A percentile compares a stretch with the other conserved stretches of the same genome.
These are phyloP conservation scores for Epinephelus fuscoguttatus DNA, from an alignment of 2,113 vertebrate species.

Conservation along the genomic window DNA sequence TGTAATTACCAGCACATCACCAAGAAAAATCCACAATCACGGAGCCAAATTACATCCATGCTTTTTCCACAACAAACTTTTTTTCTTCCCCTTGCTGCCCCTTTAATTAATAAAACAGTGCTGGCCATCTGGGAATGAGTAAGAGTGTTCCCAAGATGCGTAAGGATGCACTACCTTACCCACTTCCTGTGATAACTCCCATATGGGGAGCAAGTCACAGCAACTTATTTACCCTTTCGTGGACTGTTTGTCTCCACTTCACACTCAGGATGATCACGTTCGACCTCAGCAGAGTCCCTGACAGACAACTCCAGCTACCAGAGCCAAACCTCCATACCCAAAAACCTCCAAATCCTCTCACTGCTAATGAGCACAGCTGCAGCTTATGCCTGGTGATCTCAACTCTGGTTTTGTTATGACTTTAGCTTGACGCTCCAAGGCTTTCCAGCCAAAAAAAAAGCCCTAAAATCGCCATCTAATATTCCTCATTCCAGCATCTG, in stretches of 20 bases:
- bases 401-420: constrained; percentile 75
- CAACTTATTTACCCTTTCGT: constrained; percentile 61
- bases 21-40: constrained; percentile 73
- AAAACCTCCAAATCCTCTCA: constrained; percentile 64
- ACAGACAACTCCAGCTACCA: constrained; percentile 26
- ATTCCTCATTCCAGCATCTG: constrained; percentile 46
- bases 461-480: constrained; percentile 49
- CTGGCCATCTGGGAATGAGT: constrained; percentile 82
- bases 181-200: constrained; percentile 80
- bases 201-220: constrained; percentile 66
- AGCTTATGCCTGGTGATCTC: constrained; percentile 71
- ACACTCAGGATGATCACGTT: constrained; percentile 52
- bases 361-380: constrained; percentile 82
- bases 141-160: constrained; percentile 74
- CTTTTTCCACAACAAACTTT: constrained; percentile 74
- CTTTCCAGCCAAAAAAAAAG: constrained; percentile 35
- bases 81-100: constrained; percentile 40
- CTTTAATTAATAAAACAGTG: constrained; percentile 82
- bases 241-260: constrained; percentile 59
- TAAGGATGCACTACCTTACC: constrained; percentile 74
- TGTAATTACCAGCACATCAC: constrained; percentile 76
- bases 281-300: constrained; percentile 48
- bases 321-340: constrained; percentile 37
- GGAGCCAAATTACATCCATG: constrained; percentile 79
- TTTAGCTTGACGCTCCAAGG: constrained; percentile 54